Conservation (phyloP, 2,797 vertebrate species). For the Pelobates cultripes region DNA sequence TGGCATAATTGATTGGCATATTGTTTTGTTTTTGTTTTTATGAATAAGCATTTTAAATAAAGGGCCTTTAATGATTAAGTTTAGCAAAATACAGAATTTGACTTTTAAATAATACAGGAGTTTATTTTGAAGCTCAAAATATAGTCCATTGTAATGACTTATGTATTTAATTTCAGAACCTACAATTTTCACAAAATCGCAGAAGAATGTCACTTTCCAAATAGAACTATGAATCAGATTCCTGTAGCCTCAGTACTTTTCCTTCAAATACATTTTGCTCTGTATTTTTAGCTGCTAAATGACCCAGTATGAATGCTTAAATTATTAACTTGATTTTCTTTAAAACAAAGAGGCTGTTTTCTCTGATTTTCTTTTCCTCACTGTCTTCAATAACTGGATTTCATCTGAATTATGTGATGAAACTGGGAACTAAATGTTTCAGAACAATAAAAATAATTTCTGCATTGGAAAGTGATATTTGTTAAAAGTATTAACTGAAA, state of each 20-base stretch:
- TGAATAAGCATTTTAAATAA: neutral
- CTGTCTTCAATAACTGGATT: conserved; percentile 61
- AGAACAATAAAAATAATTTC: conserved; percentile 48
- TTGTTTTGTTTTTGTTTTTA: no score
- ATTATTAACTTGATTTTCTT: conserved; percentile 64
- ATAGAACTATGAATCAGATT: neutral
- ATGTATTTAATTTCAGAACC: neutral
- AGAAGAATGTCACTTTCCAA: neutral
- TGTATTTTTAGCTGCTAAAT: conserved; percentile 28
- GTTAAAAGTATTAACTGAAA: conserved; percentile 43
- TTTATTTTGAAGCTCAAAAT: neutral
- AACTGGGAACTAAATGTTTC: conserved; percentile 60
- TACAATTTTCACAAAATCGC: neutral
- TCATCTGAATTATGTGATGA: conserved; percentile 66
- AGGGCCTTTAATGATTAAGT: neutral
- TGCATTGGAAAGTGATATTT: conserved; percentile 43
- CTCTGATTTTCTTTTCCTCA: conserved; percentile 56
- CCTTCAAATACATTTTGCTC: conserved; percentile 11
- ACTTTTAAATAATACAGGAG: conserved; percentile 63
- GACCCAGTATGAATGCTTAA: conserved; percentile 62
- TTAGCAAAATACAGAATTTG: neutral
- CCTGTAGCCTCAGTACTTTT: neutral
- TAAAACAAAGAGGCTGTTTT: conserved; percentile 64
- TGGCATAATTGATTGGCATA: no score
- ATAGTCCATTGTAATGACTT: neutral